Percentiles rank a stretch among this genome's conserved stretches.
Evolutionary conservation across 2,113 vertebrate species (phyloP).

Genomic region (Motacilla alba): DNA sequence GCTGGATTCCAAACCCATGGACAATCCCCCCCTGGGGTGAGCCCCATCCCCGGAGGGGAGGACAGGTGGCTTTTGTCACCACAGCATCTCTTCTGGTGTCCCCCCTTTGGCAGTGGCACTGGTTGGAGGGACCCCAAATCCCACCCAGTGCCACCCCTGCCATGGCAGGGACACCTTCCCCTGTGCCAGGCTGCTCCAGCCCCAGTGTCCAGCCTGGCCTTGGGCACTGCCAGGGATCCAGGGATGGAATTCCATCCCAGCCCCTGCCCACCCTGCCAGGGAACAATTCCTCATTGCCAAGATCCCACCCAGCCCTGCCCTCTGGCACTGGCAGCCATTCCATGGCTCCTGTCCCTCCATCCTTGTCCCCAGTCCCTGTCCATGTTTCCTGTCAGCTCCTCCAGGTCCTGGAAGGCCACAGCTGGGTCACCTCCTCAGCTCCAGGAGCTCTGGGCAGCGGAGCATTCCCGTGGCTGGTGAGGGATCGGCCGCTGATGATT

Average conservation of each 20-base stretch:
- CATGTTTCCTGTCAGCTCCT: background rate
- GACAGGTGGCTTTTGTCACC: background rate
- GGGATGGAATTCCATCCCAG: no score
- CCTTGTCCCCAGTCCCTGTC: background rate
- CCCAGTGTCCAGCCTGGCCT: background rate
- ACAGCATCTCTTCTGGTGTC: background rate
- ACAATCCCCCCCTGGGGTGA: background rate
- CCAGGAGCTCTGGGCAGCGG: background rate
- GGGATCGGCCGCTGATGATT: background rate
- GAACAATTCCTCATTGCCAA: background rate
- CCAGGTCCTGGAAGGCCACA: background rate
- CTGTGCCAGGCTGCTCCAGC: background rate
- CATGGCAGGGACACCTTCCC: background rate
- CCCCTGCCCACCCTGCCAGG: background rate
- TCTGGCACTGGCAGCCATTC: background rate
- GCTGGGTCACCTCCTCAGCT: fast-evolving
- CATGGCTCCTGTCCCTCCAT: fast-evolving
- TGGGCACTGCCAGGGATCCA: background rate
- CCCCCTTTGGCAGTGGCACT: fast-evolving
- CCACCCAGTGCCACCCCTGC: background rate
- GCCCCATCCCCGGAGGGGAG: background rate
- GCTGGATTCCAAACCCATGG: background rate
- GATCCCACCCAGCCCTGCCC: background rate
- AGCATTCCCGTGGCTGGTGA: fast-evolving
- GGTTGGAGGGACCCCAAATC: fast-evolving